Base-by-base conservation (phyloP, 2,113 vertebrate genomes). In the Indri indri region DNA sequence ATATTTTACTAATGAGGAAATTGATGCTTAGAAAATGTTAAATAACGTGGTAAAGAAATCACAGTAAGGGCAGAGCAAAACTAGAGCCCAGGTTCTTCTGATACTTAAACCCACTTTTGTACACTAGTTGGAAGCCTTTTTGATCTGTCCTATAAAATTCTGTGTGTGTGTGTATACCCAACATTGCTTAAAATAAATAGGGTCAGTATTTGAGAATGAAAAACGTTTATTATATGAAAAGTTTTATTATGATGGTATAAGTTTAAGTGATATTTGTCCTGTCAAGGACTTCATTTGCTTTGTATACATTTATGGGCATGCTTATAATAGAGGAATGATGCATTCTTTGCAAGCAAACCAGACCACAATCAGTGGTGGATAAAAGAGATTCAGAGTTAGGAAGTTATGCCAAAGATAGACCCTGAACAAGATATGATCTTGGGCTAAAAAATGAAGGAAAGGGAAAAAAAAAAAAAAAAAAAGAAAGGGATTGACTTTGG, bases 401-500 rank as follows among this genome's bases (percentile, higher is more conserved):
- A 40, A 80, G 30, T 92, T 54, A 8, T 74, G 63, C 63, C 71
- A 89, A 89, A 80, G 65, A 65, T 30, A 68, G 84, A 88, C 80
- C 73, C 30, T 40, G 66, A 94, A 47, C 57, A 74, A 83, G 84
- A 89, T 61, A 30, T 89, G 71, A 81, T 92, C 34, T 66, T 74
- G 42, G 42, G 47, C 37, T 97, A 59, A 92, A 94, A 84, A 86
- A 90, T 86, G 80, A 93, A 90, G 54, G 40, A 90, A 70, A 17
- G 63, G 54, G 37, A 90, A n/a, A n/a, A n/a, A n/a, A n/a, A n/a
- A n/a, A n/a, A n/a, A n/a, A n/a, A n/a, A n/a, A n/a, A n/a, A 93
- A 90, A 47, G 40, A 90, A 70, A 17, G 63, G 54, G 37, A 90
- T 96, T 96, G 85, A 82, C 54, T 92, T 95, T 95, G 93, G 82